Conservation (phyloP, 2,113 vertebrate genomes). For the Apteryx mantelli region DNA sequence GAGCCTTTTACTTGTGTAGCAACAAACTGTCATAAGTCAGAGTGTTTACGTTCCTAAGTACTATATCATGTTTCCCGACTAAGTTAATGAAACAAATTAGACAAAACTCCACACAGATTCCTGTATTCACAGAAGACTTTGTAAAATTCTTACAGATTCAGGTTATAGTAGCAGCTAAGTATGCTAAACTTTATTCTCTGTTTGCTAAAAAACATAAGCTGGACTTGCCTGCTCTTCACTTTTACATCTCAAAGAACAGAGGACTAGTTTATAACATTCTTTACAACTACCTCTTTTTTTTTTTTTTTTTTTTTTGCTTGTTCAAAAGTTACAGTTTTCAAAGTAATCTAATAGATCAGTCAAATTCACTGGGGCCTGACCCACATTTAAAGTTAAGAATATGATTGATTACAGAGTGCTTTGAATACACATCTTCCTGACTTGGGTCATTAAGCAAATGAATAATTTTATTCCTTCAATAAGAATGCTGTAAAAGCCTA, state of each 20-base stretch:
- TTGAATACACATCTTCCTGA: neutral
- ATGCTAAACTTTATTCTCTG: neutral
- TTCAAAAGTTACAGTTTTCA: neutral
- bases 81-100: slow-evolving; percentile 55
- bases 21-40: slow-evolving; percentile 51
- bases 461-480: neutral
- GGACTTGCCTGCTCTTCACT: neutral
- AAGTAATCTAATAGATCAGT: neutral
- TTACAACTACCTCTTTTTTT: neutral
- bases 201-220: neutral
- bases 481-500: neutral
- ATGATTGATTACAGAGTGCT: neutral
- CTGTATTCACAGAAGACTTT: neutral
- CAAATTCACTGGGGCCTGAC: neutral
- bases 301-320: neutral
- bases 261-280: neutral
- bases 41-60: slow-evolving; percentile 61
- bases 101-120: slow-evolving; percentile 6
- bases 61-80: slow-evolving; percentile 57
- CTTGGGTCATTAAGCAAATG: neutral
- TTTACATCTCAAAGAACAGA: neutral
- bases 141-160: neutral
- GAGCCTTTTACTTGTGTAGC: slow-evolving; percentile 44
- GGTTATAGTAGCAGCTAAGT: neutral
- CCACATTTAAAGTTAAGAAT: neutral